phyloP scores from a whole-genome alignment of 2,888 invertebrate genomes.

The Tiphia femorata region DNA sequence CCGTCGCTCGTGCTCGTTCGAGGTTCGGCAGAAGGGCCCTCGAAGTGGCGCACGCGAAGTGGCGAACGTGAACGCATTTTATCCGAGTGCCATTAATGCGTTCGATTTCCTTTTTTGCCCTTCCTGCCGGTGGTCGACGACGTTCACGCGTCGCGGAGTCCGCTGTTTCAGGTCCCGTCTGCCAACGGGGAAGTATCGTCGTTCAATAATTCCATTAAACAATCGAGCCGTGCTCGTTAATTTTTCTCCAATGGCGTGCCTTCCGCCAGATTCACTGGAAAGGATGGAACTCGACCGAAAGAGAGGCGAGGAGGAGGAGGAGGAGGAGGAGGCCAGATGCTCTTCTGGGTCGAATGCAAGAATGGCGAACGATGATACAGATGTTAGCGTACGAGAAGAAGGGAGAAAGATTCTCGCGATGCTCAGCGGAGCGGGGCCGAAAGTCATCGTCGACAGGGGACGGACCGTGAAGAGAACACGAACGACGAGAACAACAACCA shows the following conservation, averaged over 20 bases:
- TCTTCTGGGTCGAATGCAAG: conserved; percentile 48
- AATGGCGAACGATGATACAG: conserved; percentile 64
- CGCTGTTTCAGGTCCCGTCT: not conserved
- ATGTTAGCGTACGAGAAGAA: conserved; percentile 52
- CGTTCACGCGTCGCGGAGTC: not conserved
- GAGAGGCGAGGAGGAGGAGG: conserved; percentile 1
- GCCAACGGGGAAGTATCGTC: not conserved
- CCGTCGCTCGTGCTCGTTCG: not conserved
- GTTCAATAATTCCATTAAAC: not conserved
- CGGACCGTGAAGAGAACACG: not conserved
- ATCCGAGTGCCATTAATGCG: conserved; percentile 36
- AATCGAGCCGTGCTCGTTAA: not conserved
- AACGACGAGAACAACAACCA: conserved; percentile 22
- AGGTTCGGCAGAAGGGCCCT: conserved; percentile 5
- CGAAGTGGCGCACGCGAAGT: conserved; percentile 27
- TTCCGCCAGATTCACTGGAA: not conserved
- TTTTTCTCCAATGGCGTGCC: not conserved
- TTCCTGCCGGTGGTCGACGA: conserved; percentile 9
- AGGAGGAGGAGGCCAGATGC: conserved; percentile 53
- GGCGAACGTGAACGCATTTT: conserved; percentile 28
- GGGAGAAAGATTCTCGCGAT: conserved; percentile 19
- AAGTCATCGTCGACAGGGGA: conserved; percentile 27
- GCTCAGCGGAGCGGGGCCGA: conserved; percentile 37
- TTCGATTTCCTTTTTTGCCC: conserved; percentile 10
- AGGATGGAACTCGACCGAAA: not conserved